Conservation (phyloP, 35 echinoderm and acorn worm species). For the Heliocidaris erythrogramma region DNA sequence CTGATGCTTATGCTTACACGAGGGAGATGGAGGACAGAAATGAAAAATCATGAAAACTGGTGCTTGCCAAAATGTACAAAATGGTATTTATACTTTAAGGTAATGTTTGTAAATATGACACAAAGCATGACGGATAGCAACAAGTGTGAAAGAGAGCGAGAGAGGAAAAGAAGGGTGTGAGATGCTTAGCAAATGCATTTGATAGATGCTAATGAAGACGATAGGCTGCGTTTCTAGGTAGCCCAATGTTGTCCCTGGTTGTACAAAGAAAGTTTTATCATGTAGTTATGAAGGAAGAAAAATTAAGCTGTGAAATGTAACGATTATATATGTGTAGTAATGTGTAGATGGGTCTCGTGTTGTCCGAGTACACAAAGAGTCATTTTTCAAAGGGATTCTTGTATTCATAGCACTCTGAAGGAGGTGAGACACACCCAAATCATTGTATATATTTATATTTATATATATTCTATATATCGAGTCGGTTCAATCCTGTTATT, state of each 20-base stretch:
- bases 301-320: not conserved
- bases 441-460: slow-evolving; percentile 40
- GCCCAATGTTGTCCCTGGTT: not conserved
- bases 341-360: not conserved
- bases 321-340: slow-evolving; percentile 5
- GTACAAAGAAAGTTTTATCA: not conserved
- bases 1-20: not conserved
- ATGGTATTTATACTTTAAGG: slow-evolving; percentile 25
- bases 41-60: slow-evolving; percentile 24
- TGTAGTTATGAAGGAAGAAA: not conserved
- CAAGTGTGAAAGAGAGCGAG: slow-evolving; percentile 23
- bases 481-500: slow-evolving; percentile 21
- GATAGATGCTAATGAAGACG: not conserved
- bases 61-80: slow-evolving; percentile 41
- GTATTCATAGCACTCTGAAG: slow-evolving; percentile 15
- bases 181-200: not conserved
- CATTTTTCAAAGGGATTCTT: not conserved
- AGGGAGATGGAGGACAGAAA: not conserved
- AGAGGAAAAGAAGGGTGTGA: not conserved
- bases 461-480: slow-evolving; percentile 39
- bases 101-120: slow-evolving; percentile 30
- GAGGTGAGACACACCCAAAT: not conserved
- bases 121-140: not conserved
- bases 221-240: not conserved
- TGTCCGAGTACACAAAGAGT: not conserved